Evolutionary conservation across 2,797 vertebrate species (phyloP).

Genomic region (Epinephelus awoara): DNA sequence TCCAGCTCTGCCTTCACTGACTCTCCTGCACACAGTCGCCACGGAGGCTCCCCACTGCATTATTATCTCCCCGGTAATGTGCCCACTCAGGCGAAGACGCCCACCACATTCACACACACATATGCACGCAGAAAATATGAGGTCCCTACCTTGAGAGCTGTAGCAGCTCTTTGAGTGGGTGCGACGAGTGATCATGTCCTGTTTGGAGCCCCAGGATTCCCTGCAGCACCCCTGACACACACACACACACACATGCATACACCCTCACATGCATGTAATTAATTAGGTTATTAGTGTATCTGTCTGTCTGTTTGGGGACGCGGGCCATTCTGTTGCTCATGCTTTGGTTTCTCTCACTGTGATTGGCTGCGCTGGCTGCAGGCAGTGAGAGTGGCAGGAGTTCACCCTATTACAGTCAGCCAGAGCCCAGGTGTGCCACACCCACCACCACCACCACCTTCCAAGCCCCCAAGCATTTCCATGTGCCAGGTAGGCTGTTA

Average conservation of each 20-base stretch:
- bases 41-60: conserved; percentile 94
- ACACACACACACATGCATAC: neutral
- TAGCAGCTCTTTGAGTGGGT: conserved; percentile 14
- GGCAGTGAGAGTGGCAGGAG: conserved; percentile 96
- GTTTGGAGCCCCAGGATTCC: conserved; percentile 3
- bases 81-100: conserved; percentile 40
- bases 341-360: conserved; percentile 77
- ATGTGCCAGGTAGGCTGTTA: conserved; percentile 94
- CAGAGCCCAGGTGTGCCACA: conserved; percentile 92
- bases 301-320: conserved; percentile 53
- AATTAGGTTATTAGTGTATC: conserved; percentile 14
- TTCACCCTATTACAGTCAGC: conserved; percentile 96
- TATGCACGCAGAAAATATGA: conserved; percentile 1
- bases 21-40: conserved; percentile 92
- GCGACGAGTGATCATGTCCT: neutral
- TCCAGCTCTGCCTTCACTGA: conserved; percentile 95
- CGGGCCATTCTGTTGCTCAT: conserved; percentile 62
- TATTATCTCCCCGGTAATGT: conserved; percentile 93
- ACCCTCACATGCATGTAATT: neutral
- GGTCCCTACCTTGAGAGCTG: neutral
- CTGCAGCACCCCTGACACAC: neutral
- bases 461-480: conserved; percentile 96
- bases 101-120: conserved; percentile 6
- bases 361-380: conserved; percentile 82
- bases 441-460: conserved; percentile 85